These are phyloP conservation scores for Trypoxylus dichotomus DNA, from an alignment of 1,140 invertebrate genomes.

Conservation along the genomic window DNA sequence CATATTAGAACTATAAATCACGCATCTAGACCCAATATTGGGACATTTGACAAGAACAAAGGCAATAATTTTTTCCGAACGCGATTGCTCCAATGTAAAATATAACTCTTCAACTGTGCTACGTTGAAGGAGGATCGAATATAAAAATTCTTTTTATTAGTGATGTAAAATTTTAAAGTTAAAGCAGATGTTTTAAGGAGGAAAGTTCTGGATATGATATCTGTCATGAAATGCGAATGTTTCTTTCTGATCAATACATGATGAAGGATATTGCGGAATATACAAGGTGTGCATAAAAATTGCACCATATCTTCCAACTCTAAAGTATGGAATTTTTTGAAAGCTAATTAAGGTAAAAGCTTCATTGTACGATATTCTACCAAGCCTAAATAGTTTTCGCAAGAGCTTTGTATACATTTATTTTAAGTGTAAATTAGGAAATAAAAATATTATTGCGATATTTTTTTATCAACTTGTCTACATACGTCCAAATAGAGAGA, in stretches of 20 bases:
- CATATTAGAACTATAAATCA: slow-evolving; percentile 20
- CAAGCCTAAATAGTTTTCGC: no score
- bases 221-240: no score
- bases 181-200: slow-evolving; percentile 5
- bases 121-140: background rate
- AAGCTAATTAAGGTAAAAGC: no score
- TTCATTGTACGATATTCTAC: no score
- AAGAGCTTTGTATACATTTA: no score
- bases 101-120: background rate
- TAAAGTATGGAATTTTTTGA: no score
- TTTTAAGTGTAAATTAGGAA: no score
- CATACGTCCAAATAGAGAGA: no score
- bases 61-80: background rate
- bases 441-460: no score
- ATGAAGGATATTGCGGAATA: background rate
- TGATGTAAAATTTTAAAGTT: background rate
- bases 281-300: background rate
- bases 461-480: no score
- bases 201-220: no score
- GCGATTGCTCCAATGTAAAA: background rate
- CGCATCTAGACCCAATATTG: background rate
- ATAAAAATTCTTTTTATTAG: background rate
- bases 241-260: background rate
- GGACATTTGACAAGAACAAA: background rate
- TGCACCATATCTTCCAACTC: background rate